Percentiles rank a stretch among this genome's conserved stretches.
Evolutionary conservation across 2,113 vertebrate genomes (phyloP).

Genomic region (Chlorocebus sabaeus): DNA sequence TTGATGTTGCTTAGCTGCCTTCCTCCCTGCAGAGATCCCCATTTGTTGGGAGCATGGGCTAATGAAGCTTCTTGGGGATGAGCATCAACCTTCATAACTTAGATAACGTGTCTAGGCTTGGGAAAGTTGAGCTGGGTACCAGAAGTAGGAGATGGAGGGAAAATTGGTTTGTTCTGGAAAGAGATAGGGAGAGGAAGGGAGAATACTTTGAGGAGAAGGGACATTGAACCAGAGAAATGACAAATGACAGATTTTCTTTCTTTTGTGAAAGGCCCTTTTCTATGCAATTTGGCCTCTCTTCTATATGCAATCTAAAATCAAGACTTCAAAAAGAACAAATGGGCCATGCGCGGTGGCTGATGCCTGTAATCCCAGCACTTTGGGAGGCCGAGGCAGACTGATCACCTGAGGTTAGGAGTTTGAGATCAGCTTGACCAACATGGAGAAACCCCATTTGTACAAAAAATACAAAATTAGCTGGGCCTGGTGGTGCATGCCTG

Average conservation of each 20-base stretch:
- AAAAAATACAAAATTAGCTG: too few relatives aligned
- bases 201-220: not conserved
- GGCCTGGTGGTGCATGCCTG: too few relatives aligned
- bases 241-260: not conserved
- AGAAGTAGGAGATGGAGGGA: not conserved
- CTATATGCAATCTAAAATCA: not conserved
- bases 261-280: not conserved
- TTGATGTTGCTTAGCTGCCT: not conserved
- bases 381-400: too few relatives aligned
- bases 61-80: not conserved
- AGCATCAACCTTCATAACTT: not conserved
- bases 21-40: not conserved
- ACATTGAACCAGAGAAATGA: not conserved
- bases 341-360: too few relatives aligned
- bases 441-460: too few relatives aligned
- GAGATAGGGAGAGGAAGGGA: not conserved
- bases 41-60: not conserved
- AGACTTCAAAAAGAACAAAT: not conserved
- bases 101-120: not conserved
- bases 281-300: not conserved
- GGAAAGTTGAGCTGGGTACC: not conserved
- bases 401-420: too few relatives aligned
- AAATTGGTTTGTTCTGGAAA: not conserved
- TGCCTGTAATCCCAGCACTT: too few relatives aligned
- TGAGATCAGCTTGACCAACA: too few relatives aligned